Evolutionary conservation across 2,888 invertebrate genomes (phyloP).

Genomic region (Eulithis prunata): DNA sequence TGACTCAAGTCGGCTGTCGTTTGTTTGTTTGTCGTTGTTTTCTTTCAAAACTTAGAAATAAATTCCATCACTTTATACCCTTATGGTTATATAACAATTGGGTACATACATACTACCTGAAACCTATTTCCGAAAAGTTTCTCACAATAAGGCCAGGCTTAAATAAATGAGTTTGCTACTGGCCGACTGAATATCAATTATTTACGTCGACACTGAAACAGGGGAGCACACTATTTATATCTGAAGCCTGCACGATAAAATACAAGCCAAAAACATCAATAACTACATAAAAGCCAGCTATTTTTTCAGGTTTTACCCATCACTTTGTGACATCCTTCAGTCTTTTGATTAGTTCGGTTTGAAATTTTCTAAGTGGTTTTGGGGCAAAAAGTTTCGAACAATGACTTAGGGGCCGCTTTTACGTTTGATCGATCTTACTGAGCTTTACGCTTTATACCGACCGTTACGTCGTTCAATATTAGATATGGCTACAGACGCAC

Average conservation of each 20-base stretch:
- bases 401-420: conserved; percentile 45
- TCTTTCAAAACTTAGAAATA: no score
- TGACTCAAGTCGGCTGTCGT: no score
- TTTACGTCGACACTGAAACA: conserved; percentile 52
- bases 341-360: conserved; percentile 48
- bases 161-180: conserved; percentile 59
- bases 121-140: no score
- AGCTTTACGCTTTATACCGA: conserved; percentile 43
- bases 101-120: no score
- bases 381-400: conserved; percentile 51
- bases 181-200: conserved; percentile 55
- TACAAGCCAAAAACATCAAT: not conserved
- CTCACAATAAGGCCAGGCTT: conserved; percentile 49
- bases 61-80: no score
- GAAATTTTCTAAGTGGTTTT: conserved; percentile 57
- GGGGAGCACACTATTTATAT: conserved; percentile 49
- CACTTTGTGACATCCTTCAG: conserved; percentile 5
- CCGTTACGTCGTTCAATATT: conserved; percentile 46
- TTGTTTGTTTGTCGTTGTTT: no score
- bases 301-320: not conserved
- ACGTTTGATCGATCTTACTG: conserved; percentile 55
- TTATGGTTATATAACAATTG: no score
- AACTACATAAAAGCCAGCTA: not conserved
- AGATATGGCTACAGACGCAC: conserved; percentile 24
- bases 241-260: conserved; percentile 24